Evolutionary conservation across 2,797 vertebrate genomes (phyloP).

Genomic region (Ambastaia sidthimunki): DNA sequence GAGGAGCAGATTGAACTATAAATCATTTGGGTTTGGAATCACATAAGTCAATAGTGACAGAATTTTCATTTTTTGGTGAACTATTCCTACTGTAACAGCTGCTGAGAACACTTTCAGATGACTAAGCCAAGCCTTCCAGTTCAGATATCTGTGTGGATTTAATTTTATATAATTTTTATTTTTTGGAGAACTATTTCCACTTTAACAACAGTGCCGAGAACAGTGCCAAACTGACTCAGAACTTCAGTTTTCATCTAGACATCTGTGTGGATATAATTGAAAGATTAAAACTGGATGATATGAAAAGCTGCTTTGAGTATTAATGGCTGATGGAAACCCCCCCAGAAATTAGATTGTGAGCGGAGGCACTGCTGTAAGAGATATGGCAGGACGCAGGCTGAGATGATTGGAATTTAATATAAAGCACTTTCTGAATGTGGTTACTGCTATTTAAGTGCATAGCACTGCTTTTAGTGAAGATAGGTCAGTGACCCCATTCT

Average conservation of each 20-base stretch:
- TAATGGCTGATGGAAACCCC: conserved; percentile 22
- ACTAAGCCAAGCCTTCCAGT: neutral
- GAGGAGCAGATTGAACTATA: neutral
- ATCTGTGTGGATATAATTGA: neutral
- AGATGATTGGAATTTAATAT: conserved; percentile 3
- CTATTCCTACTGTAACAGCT: neutral
- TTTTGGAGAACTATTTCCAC: neutral
- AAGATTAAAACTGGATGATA: neutral
- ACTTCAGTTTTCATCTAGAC: neutral
- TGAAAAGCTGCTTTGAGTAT: conserved; percentile 1
- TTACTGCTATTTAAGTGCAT: neutral
- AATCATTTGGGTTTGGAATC: neutral
- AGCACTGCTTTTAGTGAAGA: neutral
- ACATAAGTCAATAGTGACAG: neutral
- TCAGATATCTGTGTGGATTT: too few species aligned
- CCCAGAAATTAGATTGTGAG: conserved; percentile 5
- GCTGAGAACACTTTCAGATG: neutral
- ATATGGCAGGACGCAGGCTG: conserved; percentile 14
- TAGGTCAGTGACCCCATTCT: neutral
- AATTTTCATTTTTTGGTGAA: neutral
- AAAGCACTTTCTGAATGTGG: neutral
- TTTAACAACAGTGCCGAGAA: neutral
- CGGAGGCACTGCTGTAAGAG: neutral
- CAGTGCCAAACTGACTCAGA: conserved; percentile 4
- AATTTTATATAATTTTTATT: neutral